A percentile compares a stretch with the other conserved stretches of the same genome.
These are phyloP conservation scores for Stigmatopora nigra DNA, from an alignment of 2,113 vertebrate genomes.

Conservation along the genomic window DNA sequence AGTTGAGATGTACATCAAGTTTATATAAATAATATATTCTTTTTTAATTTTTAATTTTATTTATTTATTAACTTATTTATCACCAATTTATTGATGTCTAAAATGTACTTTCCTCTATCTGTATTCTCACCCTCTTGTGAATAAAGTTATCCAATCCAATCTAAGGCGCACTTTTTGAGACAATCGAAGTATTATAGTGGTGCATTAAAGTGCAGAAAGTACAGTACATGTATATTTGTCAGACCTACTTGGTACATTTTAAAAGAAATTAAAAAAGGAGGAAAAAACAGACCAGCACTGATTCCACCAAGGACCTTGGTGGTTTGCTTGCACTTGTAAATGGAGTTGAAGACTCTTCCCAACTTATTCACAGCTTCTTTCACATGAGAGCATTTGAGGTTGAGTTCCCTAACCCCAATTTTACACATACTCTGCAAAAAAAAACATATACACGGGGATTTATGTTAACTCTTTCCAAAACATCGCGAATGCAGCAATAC, in stretches of 20 bases:
- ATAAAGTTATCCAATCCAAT: too few relatives aligned
- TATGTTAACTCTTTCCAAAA: neutral
- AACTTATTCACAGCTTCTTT: slow-evolving; percentile 74
- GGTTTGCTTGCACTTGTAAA: slow-evolving; percentile 59
- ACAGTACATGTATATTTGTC: too few relatives aligned
- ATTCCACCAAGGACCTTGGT: slow-evolving; percentile 14
- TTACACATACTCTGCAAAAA: slow-evolving; percentile 60
- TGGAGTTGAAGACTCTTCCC: slow-evolving; percentile 59
- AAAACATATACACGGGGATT: neutral
- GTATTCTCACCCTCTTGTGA: too few relatives aligned
- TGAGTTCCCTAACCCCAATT: slow-evolving; percentile 66
- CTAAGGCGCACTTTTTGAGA: too few relatives aligned
- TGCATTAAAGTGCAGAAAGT: too few relatives aligned
- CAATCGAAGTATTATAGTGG: too few relatives aligned
- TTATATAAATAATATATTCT: too few relatives aligned
- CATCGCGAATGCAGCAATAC: neutral
- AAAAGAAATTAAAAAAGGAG: neutral
- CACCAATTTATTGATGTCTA: too few relatives aligned
- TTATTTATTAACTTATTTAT: too few relatives aligned
- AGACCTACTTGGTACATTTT: neutral
- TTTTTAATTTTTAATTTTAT: too few relatives aligned
- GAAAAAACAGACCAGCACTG: slow-evolving; percentile 43
- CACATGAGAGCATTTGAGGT: slow-evolving; percentile 66
- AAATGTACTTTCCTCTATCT: too few relatives aligned
- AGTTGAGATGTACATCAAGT: too few relatives aligned